These are phyloP conservation scores for Xanthorhoe designata DNA, from an alignment of 2,888 invertebrate species.

Conservation along the genomic window DNA sequence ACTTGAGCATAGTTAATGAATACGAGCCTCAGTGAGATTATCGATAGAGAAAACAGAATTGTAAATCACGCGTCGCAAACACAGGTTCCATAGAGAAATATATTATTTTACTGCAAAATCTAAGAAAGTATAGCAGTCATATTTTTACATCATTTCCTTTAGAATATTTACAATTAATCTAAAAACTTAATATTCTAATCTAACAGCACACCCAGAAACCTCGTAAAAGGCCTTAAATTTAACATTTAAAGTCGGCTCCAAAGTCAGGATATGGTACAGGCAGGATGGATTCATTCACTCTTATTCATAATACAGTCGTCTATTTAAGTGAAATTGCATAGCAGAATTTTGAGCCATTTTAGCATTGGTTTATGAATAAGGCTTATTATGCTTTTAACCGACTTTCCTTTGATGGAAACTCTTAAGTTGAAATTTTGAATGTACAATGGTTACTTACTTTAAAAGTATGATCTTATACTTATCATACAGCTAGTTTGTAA, in stretches of 20 bases:
- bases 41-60: neutral
- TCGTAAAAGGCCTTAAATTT: neutral
- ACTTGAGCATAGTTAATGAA: neutral
- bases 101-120: neutral
- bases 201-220: neutral
- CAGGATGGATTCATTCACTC: neutral
- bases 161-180: neutral
- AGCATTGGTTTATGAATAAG: no score
- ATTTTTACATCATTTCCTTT: neutral
- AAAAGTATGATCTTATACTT: no score
- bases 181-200: neutral
- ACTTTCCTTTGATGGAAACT: no score
- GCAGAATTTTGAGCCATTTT: no score
- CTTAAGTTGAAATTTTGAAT: no score
- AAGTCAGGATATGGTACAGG: neutral
- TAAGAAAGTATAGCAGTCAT: constrained; percentile 1
- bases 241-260: neutral
- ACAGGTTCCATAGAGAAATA: neutral
- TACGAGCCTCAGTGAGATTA: no score
- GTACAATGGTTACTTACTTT: no score
- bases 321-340: no score
- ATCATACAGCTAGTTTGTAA: no score
- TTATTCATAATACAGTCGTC: neutral
- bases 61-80: neutral
- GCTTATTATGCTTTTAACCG: no score